These are phyloP conservation scores for Drosophila helvetica DNA, from an alignment of 2,888 invertebrate species.

Conservation along the genomic window DNA sequence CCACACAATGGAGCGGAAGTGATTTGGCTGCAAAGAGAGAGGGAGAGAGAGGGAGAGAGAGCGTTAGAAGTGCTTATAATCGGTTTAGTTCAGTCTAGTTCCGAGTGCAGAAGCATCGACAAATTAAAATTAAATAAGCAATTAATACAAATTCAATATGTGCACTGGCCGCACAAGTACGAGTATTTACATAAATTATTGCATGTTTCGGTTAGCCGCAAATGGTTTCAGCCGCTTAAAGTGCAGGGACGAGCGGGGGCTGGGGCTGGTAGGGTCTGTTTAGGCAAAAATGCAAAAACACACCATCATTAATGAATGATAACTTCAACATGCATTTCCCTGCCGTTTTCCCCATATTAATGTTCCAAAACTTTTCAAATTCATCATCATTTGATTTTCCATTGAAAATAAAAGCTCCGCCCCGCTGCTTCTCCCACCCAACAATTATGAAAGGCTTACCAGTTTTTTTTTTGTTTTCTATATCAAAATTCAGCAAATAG, in stretches of 20 bases:
- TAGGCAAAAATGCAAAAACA: background rate
- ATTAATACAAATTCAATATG: conserved; percentile 75
- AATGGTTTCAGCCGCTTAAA: conserved; percentile 76
- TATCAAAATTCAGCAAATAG: conserved; percentile 53
- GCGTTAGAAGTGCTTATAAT: conserved; percentile 58
- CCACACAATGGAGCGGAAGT: conserved; percentile 97
- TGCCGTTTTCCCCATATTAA: conserved; percentile 32
- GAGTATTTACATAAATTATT: conserved; percentile 72
- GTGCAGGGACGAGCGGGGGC: background rate
- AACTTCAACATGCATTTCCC: conserved; percentile 1
- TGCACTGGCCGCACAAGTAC: conserved; percentile 5
- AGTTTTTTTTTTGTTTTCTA: conserved; percentile 51
- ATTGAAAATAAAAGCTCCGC: background rate
- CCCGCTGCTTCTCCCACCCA: conserved; percentile 25
- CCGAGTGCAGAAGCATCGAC: conserved; percentile 69
- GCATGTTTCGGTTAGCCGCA: conserved; percentile 71
- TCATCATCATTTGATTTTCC: conserved; percentile 11
- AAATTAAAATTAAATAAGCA: conserved; percentile 77
- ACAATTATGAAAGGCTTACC: conserved; percentile 71
- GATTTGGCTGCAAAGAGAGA: conserved; percentile 88
- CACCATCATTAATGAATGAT: background rate
- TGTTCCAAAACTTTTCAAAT: conserved; percentile 26
- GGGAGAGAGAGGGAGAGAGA: background rate
- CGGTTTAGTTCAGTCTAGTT: conserved; percentile 58
- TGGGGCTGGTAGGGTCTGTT: background rate